Evolutionary conservation across 2,888 invertebrate species (phyloP).

Genomic region (Noctua janthina): DNA sequence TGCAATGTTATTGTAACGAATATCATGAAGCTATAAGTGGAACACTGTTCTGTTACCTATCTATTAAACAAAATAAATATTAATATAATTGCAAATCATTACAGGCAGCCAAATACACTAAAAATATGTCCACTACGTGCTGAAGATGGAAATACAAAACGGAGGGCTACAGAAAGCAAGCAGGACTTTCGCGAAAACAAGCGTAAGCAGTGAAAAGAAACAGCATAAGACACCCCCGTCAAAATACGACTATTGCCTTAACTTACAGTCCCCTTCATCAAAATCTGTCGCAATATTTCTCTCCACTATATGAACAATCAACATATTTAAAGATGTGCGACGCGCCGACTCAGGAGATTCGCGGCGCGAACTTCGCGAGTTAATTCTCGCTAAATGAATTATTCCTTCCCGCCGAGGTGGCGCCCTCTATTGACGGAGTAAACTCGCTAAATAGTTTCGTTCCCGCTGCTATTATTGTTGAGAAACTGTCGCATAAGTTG

Average conservation of each 20-base stretch:
- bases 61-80: not conserved
- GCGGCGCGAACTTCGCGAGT: slow-evolving; percentile 77
- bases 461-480: slow-evolving; percentile 87
- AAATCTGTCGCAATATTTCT: slow-evolving; percentile 27
- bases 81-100: not conserved
- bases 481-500: slow-evolving; percentile 85
- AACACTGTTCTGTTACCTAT: not conserved
- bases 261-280: slow-evolving; percentile 6
- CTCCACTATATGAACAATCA: slow-evolving; percentile 67
- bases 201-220: not conserved
- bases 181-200: not conserved
- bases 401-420: slow-evolving; percentile 84
- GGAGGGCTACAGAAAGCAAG: not conserved
- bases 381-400: slow-evolving; percentile 88
- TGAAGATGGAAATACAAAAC: not conserved
- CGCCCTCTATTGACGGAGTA: slow-evolving; percentile 87
- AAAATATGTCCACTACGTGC: not conserved
- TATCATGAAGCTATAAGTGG: slow-evolving; percentile 4
- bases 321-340: slow-evolving; percentile 71
- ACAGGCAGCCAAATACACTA: not conserved
- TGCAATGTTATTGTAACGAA: not conserved
- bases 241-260: not conserved
- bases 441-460: slow-evolving; percentile 90
- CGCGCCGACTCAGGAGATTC: slow-evolving; percentile 74
- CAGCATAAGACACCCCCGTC: too few relatives aligned